These are phyloP conservation scores for Ormyrus pomaceus DNA, from an alignment of 2,888 invertebrate genomes.

Conservation along the genomic window DNA sequence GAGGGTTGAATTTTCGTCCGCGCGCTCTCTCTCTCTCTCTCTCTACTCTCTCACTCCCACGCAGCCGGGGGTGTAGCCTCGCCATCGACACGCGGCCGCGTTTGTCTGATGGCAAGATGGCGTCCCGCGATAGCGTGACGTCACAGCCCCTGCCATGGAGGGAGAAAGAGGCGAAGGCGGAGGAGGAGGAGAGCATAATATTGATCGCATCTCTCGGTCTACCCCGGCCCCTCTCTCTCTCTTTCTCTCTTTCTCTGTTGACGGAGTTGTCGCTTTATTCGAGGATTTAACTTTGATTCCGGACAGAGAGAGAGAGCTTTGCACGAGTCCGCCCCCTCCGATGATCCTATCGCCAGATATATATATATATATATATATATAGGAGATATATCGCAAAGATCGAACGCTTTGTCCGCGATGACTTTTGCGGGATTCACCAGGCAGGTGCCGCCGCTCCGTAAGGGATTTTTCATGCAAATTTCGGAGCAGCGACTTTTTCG, in stretches of 20 bases:
- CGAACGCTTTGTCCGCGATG: no score
- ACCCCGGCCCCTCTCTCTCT: constrained; percentile 67
- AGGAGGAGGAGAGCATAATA: constrained; percentile 67
- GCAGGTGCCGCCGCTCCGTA: no score
- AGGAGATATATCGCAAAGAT: no score
- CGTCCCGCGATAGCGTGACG: constrained; percentile 74
- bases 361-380: background rate
- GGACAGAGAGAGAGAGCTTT: constrained; percentile 27
- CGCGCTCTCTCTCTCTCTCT: constrained; percentile 11
- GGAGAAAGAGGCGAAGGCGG: constrained; percentile 55
- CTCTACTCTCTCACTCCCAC: background rate
- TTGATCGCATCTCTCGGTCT: constrained; percentile 74
- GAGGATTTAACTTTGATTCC: constrained; percentile 70
- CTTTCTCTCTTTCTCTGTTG: constrained; percentile 55
- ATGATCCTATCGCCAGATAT: background rate
- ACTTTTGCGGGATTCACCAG: no score
- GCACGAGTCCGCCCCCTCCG: constrained; percentile 39
- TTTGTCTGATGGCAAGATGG: constrained; percentile 72
- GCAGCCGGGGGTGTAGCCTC: constrained; percentile 59
- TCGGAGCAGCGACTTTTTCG: no score
- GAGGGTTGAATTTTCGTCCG: constrained; percentile 51
- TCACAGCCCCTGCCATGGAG: constrained; percentile 60
- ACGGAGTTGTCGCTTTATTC: constrained; percentile 71
- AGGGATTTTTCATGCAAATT: no score
- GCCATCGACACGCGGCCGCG: constrained; percentile 47